Evolutionary conservation across 2,888 invertebrate species (phyloP), one percentile per base, ranked within the genome.

Genomic region (Sussaba pulchella): DNA sequence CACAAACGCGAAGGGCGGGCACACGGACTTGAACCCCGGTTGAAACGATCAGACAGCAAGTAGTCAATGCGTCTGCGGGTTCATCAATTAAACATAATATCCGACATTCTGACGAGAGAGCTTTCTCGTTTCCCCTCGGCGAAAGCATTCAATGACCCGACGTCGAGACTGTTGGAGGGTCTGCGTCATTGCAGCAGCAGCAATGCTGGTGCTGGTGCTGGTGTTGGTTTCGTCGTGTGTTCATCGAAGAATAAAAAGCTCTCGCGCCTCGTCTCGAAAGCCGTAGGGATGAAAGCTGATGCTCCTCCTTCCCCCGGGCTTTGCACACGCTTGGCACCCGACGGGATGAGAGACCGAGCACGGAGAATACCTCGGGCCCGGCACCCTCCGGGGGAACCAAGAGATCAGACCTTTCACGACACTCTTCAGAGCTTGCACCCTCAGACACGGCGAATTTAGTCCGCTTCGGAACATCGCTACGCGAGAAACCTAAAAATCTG

Each of bases 41-140:
- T 31, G 54, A 24, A 47, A 47, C 17, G 59, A 75, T 59, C 59
- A 50, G 66, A 59, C 66, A 24, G 21, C 3, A 14, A 54, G 21
- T 9, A 66, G 57, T 74, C 74, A 75, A 75, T 75, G 74, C 74
- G 66, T 75, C 66, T 75, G 74, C 39, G 36, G 59, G 24, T 24
- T 67, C 67, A 67, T 75, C 74, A 75, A 75, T 67, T 67, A 67
- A 75, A 75, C 74, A 75, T 67, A 75, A 67, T 75, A 75, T 75
- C 74, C 41, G 57, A 57, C 36, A 41, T 59, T 59, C 59, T 50
- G 67, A 19, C 61, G 64, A 47, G 57, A 31, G 39, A 36, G 17
- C 14, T 67, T 36, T 47, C 17, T 17, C 47, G 9, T 24, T 26
- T 17, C 54, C 41, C 19, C 24, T 31, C 36, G 21, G 12, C 54